Percentiles rank a stretch among this genome's conserved stretches.
Conservation (phyloP, 2,888 invertebrate species). For the Molanna angustata region DNA sequence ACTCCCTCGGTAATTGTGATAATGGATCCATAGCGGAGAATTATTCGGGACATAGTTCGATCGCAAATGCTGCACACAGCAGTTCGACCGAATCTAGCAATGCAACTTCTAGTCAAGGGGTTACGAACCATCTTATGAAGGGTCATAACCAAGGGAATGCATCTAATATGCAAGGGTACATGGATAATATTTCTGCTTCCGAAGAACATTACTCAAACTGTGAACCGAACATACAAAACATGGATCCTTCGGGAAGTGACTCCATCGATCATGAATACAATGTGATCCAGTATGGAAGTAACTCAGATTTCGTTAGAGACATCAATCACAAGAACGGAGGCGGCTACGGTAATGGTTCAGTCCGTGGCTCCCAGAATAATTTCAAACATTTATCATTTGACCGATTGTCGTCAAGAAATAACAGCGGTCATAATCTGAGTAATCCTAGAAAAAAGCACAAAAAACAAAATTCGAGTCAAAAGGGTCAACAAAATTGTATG, state of each 20-base stretch:
- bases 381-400: slow-evolving; percentile 56
- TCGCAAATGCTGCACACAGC: slow-evolving; percentile 54
- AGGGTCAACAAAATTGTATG: slow-evolving; percentile 57
- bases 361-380: slow-evolving; percentile 50
- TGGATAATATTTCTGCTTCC: slow-evolving; percentile 52
- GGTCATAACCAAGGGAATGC: slow-evolving; percentile 44
- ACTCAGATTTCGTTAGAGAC: slow-evolving; percentile 51
- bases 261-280: slow-evolving; percentile 54
- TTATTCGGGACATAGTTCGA: slow-evolving; percentile 61
- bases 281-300: slow-evolving; percentile 54
- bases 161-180: slow-evolving; percentile 40
- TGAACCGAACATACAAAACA: slow-evolving; percentile 51
- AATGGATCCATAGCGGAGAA: slow-evolving; percentile 63
- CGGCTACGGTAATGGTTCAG: slow-evolving; percentile 39
- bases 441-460: slow-evolving; percentile 54
- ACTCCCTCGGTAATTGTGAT: slow-evolving; percentile 56
- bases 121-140: slow-evolving; percentile 53
- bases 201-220: slow-evolving; percentile 56
- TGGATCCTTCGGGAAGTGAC: slow-evolving; percentile 47
- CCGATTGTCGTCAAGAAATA: slow-evolving; percentile 51
- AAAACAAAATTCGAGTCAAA: slow-evolving; percentile 41
- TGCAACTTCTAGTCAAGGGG: slow-evolving; percentile 53
- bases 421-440: slow-evolving; percentile 41
- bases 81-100: slow-evolving; percentile 55
- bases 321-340: slow-evolving; percentile 52